Evolutionary conservation across 2,888 invertebrate species (phyloP).

Genomic region (Leptarthrus brevirostris): DNA sequence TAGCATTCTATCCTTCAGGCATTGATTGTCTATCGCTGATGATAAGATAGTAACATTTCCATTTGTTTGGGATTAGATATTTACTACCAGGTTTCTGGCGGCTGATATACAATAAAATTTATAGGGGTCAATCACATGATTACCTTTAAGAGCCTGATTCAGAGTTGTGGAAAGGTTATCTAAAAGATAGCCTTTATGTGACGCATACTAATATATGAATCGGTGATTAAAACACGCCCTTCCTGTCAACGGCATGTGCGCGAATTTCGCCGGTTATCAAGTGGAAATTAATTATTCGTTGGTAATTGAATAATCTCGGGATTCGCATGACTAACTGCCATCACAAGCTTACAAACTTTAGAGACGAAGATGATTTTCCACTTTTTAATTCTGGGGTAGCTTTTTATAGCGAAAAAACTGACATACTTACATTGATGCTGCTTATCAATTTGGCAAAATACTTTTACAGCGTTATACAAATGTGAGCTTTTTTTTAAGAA

Average conservation of each 20-base stretch:
- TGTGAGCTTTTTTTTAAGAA: too few relatives aligned
- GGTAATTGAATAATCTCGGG: conserved; percentile 31
- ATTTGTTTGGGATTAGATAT: neutral
- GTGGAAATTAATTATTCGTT: conserved; percentile 16
- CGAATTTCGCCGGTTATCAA: neutral
- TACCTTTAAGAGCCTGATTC: neutral
- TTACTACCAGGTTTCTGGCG: too few relatives aligned
- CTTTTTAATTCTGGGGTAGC: too few relatives aligned
- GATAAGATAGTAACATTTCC: conserved; percentile 4
- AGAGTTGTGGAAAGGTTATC: neutral
- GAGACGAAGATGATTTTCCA: neutral
- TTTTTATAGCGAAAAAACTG: too few relatives aligned
- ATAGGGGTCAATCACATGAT: conserved; percentile 7
- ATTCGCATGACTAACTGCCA: neutral
- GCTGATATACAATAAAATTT: conserved; percentile 14
- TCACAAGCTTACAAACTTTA: too few relatives aligned
- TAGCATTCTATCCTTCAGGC: neutral
- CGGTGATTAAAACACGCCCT: conserved; percentile 15
- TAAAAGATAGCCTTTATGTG: neutral
- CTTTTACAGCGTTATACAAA: too few relatives aligned
- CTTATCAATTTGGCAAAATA: too few relatives aligned
- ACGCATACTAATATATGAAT: neutral
- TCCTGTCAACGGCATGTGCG: neutral
- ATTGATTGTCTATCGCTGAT: neutral
- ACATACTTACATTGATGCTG: too few relatives aligned